Conservation (phyloP, 2,113 vertebrate genomes). For the Malurus melanocephalus region DNA sequence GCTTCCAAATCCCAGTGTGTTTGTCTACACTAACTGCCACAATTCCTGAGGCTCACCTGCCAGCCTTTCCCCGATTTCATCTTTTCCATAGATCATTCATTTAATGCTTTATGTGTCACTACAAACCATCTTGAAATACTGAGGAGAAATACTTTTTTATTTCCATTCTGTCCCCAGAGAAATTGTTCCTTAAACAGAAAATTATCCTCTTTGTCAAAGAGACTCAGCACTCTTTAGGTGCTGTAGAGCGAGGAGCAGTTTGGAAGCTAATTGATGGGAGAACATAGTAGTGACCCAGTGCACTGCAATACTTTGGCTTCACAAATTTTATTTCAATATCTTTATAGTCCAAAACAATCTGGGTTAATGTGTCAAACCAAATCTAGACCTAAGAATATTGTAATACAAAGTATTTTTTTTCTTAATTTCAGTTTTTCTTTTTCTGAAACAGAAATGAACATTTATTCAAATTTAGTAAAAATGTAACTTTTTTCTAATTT, state of each 20-base stretch:
- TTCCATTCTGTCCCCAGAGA: background rate
- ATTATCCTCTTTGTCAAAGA: background rate
- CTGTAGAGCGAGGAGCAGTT: background rate
- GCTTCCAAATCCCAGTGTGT: background rate
- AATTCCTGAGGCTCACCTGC: background rate
- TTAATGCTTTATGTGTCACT: background rate
- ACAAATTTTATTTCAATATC: background rate
- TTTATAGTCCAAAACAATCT: background rate
- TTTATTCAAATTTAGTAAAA: background rate
- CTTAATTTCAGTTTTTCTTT: background rate
- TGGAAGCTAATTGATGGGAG: background rate
- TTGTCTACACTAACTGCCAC: rapidly evolving
- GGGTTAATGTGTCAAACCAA: background rate
- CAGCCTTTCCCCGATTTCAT: no score
- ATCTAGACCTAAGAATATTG: background rate
- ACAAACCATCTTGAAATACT: background rate
- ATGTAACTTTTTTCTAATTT: background rate
- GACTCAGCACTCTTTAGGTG: background rate
- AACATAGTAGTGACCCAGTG: background rate
- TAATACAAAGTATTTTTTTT: background rate
- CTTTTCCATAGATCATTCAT: no score
- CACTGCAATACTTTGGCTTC: background rate
- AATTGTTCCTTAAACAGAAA: background rate
- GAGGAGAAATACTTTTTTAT: background rate
- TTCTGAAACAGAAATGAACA: background rate